Conservation (phyloP, 2,888 invertebrate genomes). For the Aphodius sticticus region DNA sequence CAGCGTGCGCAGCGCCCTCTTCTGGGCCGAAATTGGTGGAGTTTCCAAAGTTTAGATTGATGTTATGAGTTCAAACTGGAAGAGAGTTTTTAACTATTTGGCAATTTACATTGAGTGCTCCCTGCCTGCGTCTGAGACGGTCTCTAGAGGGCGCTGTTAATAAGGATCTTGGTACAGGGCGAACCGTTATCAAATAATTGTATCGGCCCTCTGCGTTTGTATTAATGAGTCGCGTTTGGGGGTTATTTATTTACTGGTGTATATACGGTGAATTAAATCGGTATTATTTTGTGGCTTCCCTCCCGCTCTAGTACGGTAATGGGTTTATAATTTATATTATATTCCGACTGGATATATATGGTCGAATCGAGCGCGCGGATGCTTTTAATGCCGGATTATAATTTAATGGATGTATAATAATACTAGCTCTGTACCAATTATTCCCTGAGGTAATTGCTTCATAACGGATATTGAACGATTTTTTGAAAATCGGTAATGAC, state of each 20-base stretch:
- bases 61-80: constrained; percentile 48
- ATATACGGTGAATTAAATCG: neutral
- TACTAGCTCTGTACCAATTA: neutral
- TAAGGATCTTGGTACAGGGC: neutral
- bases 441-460: neutral
- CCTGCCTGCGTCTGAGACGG: constrained; percentile 22
- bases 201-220: neutral
- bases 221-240: neutral
- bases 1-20: constrained; percentile 13
- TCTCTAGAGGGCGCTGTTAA: neutral
- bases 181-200: neutral
- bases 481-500: neutral
- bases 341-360: neutral
- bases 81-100: constrained; percentile 52
- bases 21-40: constrained; percentile 40
- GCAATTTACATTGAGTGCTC: constrained; percentile 53
- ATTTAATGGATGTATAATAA: neutral
- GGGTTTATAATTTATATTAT: constrained; percentile 4
- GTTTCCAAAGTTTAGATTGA: constrained; percentile 50
- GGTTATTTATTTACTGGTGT: neutral
- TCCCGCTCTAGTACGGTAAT: neutral
- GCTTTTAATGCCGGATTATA: constrained; percentile 4
- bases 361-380: neutral
- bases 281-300: neutral
- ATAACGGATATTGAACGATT: neutral